Evolutionary conservation across 2,113 vertebrate genomes (phyloP), one percentile per base, ranked within the genome.

Genomic region (Electrona antarctica): DNA sequence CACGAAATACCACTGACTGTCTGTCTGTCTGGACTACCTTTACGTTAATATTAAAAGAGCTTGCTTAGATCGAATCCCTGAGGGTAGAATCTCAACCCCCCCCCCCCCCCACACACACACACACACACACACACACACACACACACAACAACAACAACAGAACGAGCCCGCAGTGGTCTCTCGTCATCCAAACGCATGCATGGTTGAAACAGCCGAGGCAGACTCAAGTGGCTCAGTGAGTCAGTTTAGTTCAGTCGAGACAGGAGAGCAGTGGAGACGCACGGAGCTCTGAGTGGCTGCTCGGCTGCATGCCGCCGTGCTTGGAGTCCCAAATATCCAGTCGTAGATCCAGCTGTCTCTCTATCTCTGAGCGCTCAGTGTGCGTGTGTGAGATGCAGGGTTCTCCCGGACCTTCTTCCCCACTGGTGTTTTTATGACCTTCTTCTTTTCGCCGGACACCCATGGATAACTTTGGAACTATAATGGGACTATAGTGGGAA

Each of bases 401-500:
- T 45, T 45, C 12, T 62, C 21, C 49, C 9, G 14, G 46, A 55
- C 48, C 7, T 1, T 9, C 48, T 49, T 9, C 9, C 3, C 49
- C 15, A 7, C 10, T 58, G 12, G 48, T 71, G 0, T 51, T 14
- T 52, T 21, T n/a, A 41, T 12, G 55, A 21, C 28, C 21, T 21
- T 21, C 52, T 55, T 13, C 54, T 82, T 29, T 83, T 15, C 15
- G 7, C 9, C 28, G 48, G 46, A 58, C 13, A 47, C 67, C 2
- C 11, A 50, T 21, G 87, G 90, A 85, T 88, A 81, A 73, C 45
- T 29, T 65, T 70, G 73, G 75, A 87, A 28, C 11, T 12, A 29
- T 29, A 29, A 28, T 12, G 21, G 45, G 33, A 8, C 50, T 86
- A 60, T 58, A 59, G 86, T 89, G 90, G 89, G 80, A 84, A 76